A percentile compares a stretch with the other conserved stretches of the same genome.
phyloP scores from a whole-genome alignment of 2,113 vertebrate genomes.

The Pangasianodon gigas region DNA sequence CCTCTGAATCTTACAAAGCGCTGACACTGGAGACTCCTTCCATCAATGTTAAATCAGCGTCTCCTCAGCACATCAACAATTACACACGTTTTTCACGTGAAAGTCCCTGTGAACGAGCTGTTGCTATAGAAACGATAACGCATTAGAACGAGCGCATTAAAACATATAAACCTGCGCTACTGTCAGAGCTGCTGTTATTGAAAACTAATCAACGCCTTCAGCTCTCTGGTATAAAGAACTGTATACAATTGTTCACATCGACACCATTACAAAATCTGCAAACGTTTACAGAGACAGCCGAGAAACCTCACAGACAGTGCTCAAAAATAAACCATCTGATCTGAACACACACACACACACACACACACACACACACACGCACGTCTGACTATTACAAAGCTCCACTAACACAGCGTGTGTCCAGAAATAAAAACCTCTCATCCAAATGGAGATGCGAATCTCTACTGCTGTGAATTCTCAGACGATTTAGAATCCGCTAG shows the following conservation, averaged over 20 bases:
- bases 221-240: neutral
- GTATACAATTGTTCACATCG: neutral
- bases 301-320: neutral
- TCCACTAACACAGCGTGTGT: neutral
- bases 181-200: neutral
- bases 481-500: neutral
- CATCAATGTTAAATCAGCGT: neutral
- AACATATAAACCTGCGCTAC: neutral
- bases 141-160: neutral
- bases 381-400: neutral
- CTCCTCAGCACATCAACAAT: neutral
- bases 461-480: neutral
- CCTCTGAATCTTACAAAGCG: neutral
- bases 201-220: neutral
- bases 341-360: neutral
- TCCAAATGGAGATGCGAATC: neutral
- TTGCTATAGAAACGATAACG: neutral
- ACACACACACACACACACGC: neutral
- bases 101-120: neutral
- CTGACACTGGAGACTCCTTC: neutral
- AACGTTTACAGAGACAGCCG: neutral
- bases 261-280: neutral
- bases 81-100: neutral
- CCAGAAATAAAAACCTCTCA: neutral
- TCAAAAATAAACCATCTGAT: neutral